Evolutionary conservation across 2,888 invertebrate species (phyloP), one percentile per base, ranked within the genome.

Genomic region (Pyrrhia umbra): DNA sequence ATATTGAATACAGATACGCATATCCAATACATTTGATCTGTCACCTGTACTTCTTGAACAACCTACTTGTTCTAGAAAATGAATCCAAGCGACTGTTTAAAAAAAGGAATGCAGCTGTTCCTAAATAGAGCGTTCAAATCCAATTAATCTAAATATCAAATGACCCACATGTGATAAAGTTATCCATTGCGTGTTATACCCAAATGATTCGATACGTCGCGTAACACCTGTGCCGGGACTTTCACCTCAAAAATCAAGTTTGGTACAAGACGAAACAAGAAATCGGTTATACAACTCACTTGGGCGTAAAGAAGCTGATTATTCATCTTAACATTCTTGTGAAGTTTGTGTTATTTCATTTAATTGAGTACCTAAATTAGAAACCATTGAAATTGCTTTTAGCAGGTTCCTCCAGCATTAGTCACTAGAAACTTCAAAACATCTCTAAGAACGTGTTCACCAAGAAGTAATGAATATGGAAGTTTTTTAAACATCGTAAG

Each of bases 191-290:
- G 86, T 92, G 92, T 85, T 85, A 81, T 78, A 85, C 84, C 81
- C 82, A 87, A 89, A 88, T 87, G 83, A 86, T 80, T 85, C 83
- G 82, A 85, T 85, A 84, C 67, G 80, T 83, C 83, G 79, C 88
- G 86, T 89, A 91, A 91, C 89, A 88, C 88, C 85, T 88, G 87
- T 79, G 82, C 81, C 77, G 58, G 75, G 82, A 91, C 93, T 93
- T 93, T 93, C 92, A 89, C 92, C 88, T 87, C 79, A 87, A 90
- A 89, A 90, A 88, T 89, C 84, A 87, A 85, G 86, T 86, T 84
- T 84, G 82, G 81, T 73, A 77, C 77, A 82, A 79, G 82, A 84
- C 77, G 79, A 79, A 86, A 88, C 86, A 85, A 88, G 88, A 90
- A 87, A 90, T 88, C 84, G 80, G 85, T 92, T 92, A 90, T 89